These are phyloP conservation scores for Apogon talboti DNA, from an alignment of 2,797 vertebrate genomes.

Conservation along the genomic window DNA sequence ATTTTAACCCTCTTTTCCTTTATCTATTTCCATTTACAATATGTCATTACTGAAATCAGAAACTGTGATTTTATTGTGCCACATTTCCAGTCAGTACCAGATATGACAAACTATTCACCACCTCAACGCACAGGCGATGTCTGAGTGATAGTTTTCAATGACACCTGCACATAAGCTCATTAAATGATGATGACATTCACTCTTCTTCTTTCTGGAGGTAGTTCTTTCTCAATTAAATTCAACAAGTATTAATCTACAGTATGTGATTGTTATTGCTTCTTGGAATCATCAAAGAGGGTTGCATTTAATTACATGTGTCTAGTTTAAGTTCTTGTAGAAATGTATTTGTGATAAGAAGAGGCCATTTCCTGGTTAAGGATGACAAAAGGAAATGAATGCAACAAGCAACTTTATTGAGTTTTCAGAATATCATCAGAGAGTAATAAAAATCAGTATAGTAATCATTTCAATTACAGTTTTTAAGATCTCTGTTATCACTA, in stretches of 20 bases:
- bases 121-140: constrained; percentile 12
- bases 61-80: not conserved
- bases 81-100: not conserved
- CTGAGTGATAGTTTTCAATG: constrained; percentile 58
- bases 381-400: constrained; percentile 13
- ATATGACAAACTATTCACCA: constrained; percentile 34
- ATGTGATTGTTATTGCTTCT: not conserved
- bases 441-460: not conserved
- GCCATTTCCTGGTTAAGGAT: not conserved
- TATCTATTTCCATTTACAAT: not conserved
- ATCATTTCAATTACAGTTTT: not conserved
- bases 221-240: not conserved
- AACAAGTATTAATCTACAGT: not conserved
- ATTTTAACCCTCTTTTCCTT: not conserved
- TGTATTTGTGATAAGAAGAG: not conserved
- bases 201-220: not conserved
- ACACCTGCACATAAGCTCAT: constrained; percentile 24
- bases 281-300: constrained; percentile 40
- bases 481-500: not conserved
- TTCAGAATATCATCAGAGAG: constrained; percentile 1
- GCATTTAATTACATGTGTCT: not conserved
- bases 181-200: constrained; percentile 39
- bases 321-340: not conserved
- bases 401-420: constrained; percentile 57
- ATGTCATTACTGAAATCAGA: not conserved